phyloP scores from a whole-genome alignment of 2,797 vertebrate genomes.

The Platyrinchus mystaceus region DNA sequence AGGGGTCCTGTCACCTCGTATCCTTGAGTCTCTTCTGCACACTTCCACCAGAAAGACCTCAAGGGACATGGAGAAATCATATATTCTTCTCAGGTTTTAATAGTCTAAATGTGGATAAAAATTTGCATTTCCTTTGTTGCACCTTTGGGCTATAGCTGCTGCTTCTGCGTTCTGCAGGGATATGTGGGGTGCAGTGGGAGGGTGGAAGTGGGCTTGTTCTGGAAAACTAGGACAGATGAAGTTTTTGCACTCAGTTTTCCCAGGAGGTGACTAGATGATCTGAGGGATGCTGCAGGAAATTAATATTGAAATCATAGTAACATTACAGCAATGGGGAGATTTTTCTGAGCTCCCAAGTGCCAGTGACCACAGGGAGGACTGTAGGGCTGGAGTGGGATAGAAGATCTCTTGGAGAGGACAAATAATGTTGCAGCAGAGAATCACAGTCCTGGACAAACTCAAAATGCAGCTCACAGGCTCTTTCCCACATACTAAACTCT shows the following conservation, averaged over 20 bases:
- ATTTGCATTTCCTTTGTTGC: slow-evolving; percentile 10
- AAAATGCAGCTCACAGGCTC: not conserved
- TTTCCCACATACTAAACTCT: not conserved
- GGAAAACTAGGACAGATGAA: slow-evolving; percentile 23
- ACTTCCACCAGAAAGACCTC: not conserved
- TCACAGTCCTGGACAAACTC: not conserved
- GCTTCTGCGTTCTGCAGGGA: not conserved
- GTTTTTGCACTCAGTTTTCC: not conserved
- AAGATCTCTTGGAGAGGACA: not conserved
- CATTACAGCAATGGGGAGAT: not conserved
- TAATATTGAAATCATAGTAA: not conserved
- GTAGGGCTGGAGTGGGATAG: not conserved
- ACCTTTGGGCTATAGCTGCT: slow-evolving; percentile 18
- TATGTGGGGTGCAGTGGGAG: slow-evolving; percentile 15
- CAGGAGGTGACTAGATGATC: not conserved
- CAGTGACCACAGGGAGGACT: not conserved
- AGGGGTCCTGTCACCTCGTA: not conserved
- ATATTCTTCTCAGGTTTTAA: not conserved
- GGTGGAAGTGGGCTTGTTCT: not conserved
- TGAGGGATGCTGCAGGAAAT: not conserved
- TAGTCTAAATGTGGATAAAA: not conserved
- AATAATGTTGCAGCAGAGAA: not conserved
- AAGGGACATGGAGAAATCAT: not conserved
- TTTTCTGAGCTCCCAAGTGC: not conserved
- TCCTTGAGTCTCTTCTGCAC: not conserved